phyloP scores from a whole-genome alignment of 1,140 invertebrate species.

The Papilio polyxenes region DNA sequence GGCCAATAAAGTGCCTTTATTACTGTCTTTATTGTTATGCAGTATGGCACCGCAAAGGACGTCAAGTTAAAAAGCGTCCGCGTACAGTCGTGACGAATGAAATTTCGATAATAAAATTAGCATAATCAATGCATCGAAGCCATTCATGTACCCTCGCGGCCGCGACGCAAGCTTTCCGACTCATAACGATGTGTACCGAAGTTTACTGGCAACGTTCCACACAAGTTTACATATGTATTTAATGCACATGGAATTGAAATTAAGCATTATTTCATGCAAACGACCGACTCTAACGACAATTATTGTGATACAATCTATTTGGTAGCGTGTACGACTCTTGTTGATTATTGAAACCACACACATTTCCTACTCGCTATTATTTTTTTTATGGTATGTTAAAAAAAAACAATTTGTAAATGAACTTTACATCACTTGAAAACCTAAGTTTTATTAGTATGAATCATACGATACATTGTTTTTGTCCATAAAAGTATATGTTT shows the following conservation, averaged over 20 bases:
- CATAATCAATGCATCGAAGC: constrained; percentile 73
- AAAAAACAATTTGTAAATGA: not conserved
- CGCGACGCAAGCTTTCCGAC: constrained; percentile 40
- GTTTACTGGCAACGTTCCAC: constrained; percentile 69
- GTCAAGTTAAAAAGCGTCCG: constrained; percentile 28
- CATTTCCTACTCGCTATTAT: constrained; percentile 40
- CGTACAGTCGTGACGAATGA: constrained; percentile 57
- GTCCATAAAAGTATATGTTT: not conserved
- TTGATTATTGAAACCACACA: constrained; percentile 57
- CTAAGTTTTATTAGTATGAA: not conserved
- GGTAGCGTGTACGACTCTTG: constrained; percentile 51
- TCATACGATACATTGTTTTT: not conserved
- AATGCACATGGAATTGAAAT: constrained; percentile 71
- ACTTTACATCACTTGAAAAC: not conserved
- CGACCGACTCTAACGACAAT: constrained; percentile 62
- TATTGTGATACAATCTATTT: constrained; percentile 67
- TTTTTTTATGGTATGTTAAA: not conserved
- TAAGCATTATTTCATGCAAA: constrained; percentile 76
- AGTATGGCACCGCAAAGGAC: constrained; percentile 25
- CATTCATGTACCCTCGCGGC: constrained; percentile 64
- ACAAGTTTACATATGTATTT: constrained; percentile 68
- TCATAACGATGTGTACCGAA: constrained; percentile 61
- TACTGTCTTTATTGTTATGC: constrained; percentile 13
- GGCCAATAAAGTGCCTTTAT: constrained; percentile 22
- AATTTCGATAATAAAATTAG: constrained; percentile 76